phyloP scores from a whole-genome alignment of 2,888 invertebrate genomes.

The Actias luna region DNA sequence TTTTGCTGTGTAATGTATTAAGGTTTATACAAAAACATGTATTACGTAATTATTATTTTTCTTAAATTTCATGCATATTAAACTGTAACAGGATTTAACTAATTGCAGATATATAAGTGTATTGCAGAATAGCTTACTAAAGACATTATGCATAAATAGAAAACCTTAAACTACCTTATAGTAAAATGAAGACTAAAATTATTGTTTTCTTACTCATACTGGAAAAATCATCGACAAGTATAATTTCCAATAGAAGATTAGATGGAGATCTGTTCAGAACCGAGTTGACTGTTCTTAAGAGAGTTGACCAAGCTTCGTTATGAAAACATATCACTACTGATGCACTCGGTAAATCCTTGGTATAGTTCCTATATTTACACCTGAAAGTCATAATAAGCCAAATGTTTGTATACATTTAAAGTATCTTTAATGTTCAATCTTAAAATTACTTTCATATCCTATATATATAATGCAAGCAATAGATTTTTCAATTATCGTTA shows the following conservation, averaged over 20 bases:
- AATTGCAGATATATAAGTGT: no score
- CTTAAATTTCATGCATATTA: no score
- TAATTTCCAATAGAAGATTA: constrained; percentile 92
- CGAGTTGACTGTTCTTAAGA: constrained; percentile 96
- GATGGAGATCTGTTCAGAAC: constrained; percentile 94
- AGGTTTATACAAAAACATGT: no score
- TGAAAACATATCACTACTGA: constrained; percentile 96
- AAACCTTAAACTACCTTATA: background rate
- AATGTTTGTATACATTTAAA: background rate
- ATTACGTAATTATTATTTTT: no score
- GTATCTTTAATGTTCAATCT: no score
- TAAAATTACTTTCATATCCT: no score
- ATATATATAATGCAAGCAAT: no score
- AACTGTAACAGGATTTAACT: no score
- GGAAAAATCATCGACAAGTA: constrained; percentile 97
- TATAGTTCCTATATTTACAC: constrained; percentile 85
- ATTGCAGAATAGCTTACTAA: background rate
- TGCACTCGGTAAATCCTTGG: constrained; percentile 86
- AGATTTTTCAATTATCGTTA: no score
- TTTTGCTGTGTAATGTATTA: no score
- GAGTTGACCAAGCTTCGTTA: constrained; percentile 98
- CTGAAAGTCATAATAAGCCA: constrained; percentile 61
- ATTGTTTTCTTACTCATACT: constrained; percentile 85
- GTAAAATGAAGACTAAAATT: background rate
- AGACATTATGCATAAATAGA: background rate